These are phyloP conservation scores for Hylaea fasciaria DNA, from an alignment of 2,888 invertebrate species.

Conservation along the genomic window DNA sequence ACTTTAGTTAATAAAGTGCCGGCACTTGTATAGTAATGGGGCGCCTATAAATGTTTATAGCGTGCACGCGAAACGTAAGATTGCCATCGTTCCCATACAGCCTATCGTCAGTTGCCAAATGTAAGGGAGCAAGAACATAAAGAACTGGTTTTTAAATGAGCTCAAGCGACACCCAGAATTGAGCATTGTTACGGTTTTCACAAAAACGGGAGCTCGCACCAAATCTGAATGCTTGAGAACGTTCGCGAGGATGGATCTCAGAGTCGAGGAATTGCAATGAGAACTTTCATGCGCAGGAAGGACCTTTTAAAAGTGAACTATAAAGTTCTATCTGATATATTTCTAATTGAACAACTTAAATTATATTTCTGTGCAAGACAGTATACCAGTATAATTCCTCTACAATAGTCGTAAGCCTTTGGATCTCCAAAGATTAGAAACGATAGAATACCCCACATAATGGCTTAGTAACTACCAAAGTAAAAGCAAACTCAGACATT, in stretches of 20 bases:
- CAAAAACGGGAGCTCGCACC: slow-evolving; percentile 30
- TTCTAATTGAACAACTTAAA: not conserved
- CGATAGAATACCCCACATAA: not conserved
- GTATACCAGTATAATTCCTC: not conserved
- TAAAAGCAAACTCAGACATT: slow-evolving; percentile 30
- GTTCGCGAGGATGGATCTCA: not conserved
- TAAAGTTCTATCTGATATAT: not conserved
- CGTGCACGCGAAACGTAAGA: slow-evolving; percentile 28
- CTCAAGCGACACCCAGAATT: slow-evolving; percentile 32
- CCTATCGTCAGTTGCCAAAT: slow-evolving; percentile 33
- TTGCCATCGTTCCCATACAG: slow-evolving; percentile 34
- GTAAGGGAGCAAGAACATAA: slow-evolving; percentile 27
- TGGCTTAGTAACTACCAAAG: slow-evolving; percentile 15
- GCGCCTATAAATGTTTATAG: slow-evolving; percentile 24
- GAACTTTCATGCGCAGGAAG: slow-evolving; percentile 1
- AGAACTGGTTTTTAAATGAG: slow-evolving; percentile 35
- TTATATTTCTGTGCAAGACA: too few species aligned
- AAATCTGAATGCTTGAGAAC: slow-evolving; percentile 12
- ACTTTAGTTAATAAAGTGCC: slow-evolving; percentile 18
- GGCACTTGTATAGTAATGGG: slow-evolving; percentile 20
- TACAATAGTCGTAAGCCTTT: not conserved
- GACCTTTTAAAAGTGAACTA: not conserved
- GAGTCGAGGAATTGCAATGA: not conserved
- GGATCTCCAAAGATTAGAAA: not conserved
- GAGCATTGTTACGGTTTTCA: slow-evolving; percentile 34